Evolutionary conservation across 2,797 vertebrate genomes (phyloP).

Genomic region (Centropyge bicolor): DNA sequence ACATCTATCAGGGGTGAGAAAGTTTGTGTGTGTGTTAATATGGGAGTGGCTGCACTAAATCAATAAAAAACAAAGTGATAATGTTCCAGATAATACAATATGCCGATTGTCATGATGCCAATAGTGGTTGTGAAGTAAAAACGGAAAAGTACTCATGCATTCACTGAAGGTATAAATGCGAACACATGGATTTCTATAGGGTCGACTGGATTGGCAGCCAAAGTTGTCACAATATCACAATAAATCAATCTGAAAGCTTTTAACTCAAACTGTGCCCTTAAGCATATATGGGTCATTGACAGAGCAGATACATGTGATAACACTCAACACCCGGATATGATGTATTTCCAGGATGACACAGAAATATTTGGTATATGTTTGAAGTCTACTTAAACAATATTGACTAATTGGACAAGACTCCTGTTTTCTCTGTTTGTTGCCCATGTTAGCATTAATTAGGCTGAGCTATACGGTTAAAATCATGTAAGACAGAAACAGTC

Average conservation of each 20-base stretch:
- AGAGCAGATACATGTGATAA: conserved; percentile 3
- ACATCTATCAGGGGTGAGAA: conserved; percentile 89
- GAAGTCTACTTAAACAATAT: not conserved
- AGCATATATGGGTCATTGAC: conserved; percentile 23
- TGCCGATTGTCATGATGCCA: not conserved
- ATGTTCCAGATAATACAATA: conserved; percentile 14
- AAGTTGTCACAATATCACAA: not conserved
- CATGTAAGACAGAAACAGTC: not conserved
- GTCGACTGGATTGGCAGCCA: not conserved
- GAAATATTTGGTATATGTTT: not conserved
- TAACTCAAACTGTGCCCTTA: conserved; percentile 28
- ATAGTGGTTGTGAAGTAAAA: conserved; percentile 2
- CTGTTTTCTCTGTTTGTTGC: not conserved
- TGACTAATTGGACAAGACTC: not conserved
- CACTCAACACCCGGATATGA: not conserved
- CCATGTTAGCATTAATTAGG: not conserved
- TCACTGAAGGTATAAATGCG: not conserved
- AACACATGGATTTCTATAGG: not conserved
- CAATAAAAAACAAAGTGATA: conserved; percentile 18
- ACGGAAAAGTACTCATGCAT: not conserved
- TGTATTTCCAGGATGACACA: conserved; percentile 8
- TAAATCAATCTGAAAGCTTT: conserved; percentile 45
- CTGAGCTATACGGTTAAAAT: no score
- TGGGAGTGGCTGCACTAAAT: conserved; percentile 18
- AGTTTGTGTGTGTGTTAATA: not conserved